Evolutionary conservation across 2,888 invertebrate species (phyloP).

Genomic region (Metallyticus violacea): DNA sequence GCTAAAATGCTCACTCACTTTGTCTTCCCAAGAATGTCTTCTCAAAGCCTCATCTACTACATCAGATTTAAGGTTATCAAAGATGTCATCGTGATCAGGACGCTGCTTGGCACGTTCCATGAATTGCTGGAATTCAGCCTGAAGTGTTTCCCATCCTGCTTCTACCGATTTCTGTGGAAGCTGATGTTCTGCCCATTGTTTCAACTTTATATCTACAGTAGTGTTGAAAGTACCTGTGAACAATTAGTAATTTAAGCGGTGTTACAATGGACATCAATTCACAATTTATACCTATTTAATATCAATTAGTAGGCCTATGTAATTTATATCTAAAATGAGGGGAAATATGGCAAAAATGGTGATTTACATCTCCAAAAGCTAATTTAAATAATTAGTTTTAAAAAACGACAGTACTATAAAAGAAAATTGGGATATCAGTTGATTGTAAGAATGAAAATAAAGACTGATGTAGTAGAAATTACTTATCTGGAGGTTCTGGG

Average conservation of each 20-base stretch:
- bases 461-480: no score
- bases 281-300: not conserved
- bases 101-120: slow-evolving; percentile 63
- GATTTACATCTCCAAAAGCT: no score
- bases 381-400: no score
- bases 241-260: no score
- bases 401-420: no score
- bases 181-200: slow-evolving; percentile 92
- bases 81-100: slow-evolving; percentile 81
- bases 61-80: slow-evolving; percentile 81
- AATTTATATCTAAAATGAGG: no score
- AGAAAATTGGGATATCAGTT: no score
- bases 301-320: not conserved
- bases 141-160: slow-evolving; percentile 81
- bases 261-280: not conserved
- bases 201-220: slow-evolving; percentile 88
- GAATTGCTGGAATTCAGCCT: slow-evolving; percentile 68
- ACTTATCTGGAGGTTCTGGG: no score
- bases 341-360: no score
- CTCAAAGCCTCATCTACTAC: slow-evolving; percentile 85
- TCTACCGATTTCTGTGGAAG: slow-evolving; percentile 83
- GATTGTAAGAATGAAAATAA: no score
- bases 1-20: slow-evolving; percentile 53
- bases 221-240: slow-evolving; percentile 76
- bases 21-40: slow-evolving; percentile 91